phyloP scores from a whole-genome alignment of 2,888 invertebrate species.

The Drosophila paramelanica region DNA sequence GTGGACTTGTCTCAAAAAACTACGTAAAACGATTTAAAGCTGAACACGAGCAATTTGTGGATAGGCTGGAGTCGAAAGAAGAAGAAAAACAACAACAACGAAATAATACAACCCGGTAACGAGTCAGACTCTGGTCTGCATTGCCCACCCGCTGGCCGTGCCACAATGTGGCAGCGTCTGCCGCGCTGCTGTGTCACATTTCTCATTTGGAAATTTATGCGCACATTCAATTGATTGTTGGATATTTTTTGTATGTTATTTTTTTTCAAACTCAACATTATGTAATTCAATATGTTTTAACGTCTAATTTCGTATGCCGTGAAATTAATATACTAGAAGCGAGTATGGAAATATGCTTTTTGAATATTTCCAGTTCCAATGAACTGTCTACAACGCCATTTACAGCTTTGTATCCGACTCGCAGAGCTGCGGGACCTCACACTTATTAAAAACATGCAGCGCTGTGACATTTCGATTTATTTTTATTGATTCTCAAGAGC shows the following conservation, averaged over 20 bases:
- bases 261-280: conserved; percentile 27
- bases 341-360: conserved; percentile 42
- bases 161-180: conserved; percentile 26
- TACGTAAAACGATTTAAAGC: conserved; percentile 79
- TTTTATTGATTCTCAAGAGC: conserved; percentile 74
- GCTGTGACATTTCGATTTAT: conserved; percentile 81
- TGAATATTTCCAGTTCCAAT: conserved; percentile 39
- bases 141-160: conserved; percentile 57
- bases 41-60: conserved; percentile 79
- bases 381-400: conserved; percentile 75
- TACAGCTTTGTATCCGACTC: conserved; percentile 52
- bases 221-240: conserved; percentile 69
- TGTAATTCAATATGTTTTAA: conserved; percentile 66
- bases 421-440: conserved; percentile 73
- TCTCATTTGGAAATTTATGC: conserved; percentile 74
- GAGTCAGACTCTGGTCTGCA: conserved; percentile 4
- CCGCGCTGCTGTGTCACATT: conserved; percentile 57
- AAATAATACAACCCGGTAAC: conserved; percentile 19
- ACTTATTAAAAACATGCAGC: conserved; percentile 71
- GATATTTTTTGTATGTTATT: background rate
- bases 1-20: conserved; percentile 71
- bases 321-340: conserved; percentile 58
- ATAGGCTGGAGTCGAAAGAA: conserved; percentile 37
- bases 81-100: background rate
- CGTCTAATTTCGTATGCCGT: conserved; percentile 53